Evolutionary conservation across 2,888 invertebrate species (phyloP), one percentile per base, ranked within the genome.

Genomic region (Lasioglossum morio): DNA sequence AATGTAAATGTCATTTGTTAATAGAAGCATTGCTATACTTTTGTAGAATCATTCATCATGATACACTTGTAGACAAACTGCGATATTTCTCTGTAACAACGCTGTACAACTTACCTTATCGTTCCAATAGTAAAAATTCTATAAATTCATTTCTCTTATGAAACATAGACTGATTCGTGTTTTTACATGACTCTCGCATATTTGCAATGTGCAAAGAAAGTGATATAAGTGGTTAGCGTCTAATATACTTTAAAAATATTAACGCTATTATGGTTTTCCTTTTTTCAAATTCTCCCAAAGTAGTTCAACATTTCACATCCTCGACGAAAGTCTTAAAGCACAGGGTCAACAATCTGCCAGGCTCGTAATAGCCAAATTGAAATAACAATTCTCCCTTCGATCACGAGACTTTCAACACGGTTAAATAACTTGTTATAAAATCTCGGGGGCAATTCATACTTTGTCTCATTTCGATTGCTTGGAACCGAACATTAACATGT

Each of bases 21-120:
- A 72, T 19, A 63, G 34, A 72, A 57, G 27, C 30, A 23, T 63
- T 43, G 27, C 10, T 10, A 43, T 7, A 27, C 14, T 34, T 46
- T 40, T 66, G 19, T 60, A 4, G n/a, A 63, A 72, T 63, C 14
- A 82, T 53, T 34, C 23, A n/a, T 23, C 37, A 30, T 40, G 30
- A 34, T 5, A 19, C 53, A 19, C 14, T 53, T n/a, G 37, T 79
- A 8, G 7, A 40, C 69, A 27, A 43, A 53, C 46, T 81, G 57
- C 43, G 60, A 73, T 37, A 73, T 74, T 48, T 37, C 57, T 82
- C 43, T 79, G 63, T 37, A 60, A 34, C n/a, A 60, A 10, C 40
- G 40, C 57, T 75, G 34, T 57, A 74, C 48, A 63, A 85, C 85
- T 85, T 85, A 85, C 85, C 85, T 85, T 85, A 77, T n/a, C 34